These are phyloP conservation scores for Dryobotodes eremita DNA, from an alignment of 2,888 invertebrate species.

Conservation along the genomic window DNA sequence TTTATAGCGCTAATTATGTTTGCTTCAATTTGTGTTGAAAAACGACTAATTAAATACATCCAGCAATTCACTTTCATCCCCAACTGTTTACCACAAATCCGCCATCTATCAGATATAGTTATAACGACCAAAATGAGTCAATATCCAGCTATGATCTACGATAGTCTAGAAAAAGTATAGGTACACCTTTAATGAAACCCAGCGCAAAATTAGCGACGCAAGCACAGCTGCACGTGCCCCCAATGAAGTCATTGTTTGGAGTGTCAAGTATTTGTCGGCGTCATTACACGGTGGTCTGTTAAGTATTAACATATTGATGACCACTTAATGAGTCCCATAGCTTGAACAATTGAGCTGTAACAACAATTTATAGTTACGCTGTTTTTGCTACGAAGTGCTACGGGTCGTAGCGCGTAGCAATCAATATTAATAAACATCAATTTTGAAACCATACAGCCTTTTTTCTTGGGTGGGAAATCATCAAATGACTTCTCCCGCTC, in stretches of 20 bases:
- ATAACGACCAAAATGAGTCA: not conserved
- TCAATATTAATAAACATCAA: not conserved
- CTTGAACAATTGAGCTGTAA: constrained; percentile 18
- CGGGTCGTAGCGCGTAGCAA: constrained; percentile 44
- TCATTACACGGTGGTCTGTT: constrained; percentile 79
- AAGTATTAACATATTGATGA: constrained; percentile 81
- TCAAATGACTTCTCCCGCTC: no score
- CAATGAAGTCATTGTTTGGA: constrained; percentile 80
- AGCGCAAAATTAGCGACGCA: constrained; percentile 48
- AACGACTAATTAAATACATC: not conserved
- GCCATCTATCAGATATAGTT: no score
- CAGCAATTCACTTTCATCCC: not conserved
- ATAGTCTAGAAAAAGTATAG: not conserved
- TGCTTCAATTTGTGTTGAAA: not conserved
- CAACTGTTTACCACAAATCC: no score
- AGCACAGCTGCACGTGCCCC: constrained; percentile 86
- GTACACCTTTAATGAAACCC: not conserved
- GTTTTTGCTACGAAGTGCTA: constrained; percentile 42
- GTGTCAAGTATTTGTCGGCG: constrained; percentile 63
- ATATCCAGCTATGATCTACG: not conserved
- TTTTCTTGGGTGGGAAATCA: no score
- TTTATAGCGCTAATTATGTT: not conserved
- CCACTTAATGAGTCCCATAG: constrained; percentile 79
- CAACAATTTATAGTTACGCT: not conserved
- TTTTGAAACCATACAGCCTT: no score